phyloP scores from a whole-genome alignment of 2,797 vertebrate genomes.

The Mastacembelus armatus region DNA sequence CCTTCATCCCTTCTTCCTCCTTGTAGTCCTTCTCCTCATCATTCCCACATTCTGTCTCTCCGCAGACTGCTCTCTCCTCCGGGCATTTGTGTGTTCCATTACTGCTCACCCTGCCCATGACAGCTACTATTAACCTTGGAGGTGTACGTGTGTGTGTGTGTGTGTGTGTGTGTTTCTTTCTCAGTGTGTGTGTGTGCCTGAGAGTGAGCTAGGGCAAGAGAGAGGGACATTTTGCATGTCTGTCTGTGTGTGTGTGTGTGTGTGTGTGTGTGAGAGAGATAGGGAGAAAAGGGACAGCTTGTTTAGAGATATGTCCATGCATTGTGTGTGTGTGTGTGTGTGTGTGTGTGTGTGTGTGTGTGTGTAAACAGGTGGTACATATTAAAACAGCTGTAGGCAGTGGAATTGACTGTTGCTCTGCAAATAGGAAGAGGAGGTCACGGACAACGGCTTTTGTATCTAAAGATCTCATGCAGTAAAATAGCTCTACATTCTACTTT shows the following conservation, averaged over 20 bases:
- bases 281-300: conserved; percentile 14
- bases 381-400: conserved; percentile 64
- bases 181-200: conserved; percentile 17
- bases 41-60: conserved; percentile 74
- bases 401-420: conserved; percentile 62
- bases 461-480: conserved; percentile 48
- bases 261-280: neutral
- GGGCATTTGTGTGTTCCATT: conserved; percentile 80
- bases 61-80: conserved; percentile 62
- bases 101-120: conserved; percentile 79
- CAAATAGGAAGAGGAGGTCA: conserved; percentile 65
- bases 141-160: conserved; percentile 53
- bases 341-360: conserved; percentile 19
- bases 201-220: neutral
- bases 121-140: conserved; percentile 82
- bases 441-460: conserved; percentile 52
- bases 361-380: conserved; percentile 66
- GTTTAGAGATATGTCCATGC: conserved; percentile 23
- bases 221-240: conserved; percentile 11
- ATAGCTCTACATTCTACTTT: conserved; percentile 29
- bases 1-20: conserved; percentile 46
- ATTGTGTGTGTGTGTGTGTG: conserved; percentile 30
- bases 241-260: conserved; percentile 22
- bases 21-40: conserved; percentile 57
- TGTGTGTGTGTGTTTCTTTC: conserved; percentile 14